Conservation (phyloP, 2,113 vertebrate genomes). For the Lycaon pictus region DNA sequence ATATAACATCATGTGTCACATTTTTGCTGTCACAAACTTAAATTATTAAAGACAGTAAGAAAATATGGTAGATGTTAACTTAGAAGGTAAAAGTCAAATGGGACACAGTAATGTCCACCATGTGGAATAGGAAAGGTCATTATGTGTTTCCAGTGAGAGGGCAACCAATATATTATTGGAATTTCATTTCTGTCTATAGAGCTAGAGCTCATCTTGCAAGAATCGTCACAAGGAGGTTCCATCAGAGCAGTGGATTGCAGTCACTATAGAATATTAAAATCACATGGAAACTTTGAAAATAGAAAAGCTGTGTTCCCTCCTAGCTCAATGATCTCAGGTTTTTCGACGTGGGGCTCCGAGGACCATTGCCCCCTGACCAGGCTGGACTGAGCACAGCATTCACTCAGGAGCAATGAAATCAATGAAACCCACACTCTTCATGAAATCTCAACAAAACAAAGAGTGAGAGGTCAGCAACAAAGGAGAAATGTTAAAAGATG, state of each 20-base stretch:
- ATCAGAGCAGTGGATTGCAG: too few relatives aligned
- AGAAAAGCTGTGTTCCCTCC: neutral
- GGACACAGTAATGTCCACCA: neutral
- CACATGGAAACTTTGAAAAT: neutral
- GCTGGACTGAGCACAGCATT: neutral
- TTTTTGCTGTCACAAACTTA: neutral
- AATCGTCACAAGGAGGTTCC: neutral
- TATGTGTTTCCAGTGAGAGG: neutral
- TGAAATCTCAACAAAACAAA: neutral
- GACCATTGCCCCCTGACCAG: fast-evolving
- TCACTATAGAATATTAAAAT: neutral
- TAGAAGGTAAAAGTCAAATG: neutral
- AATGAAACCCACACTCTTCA: neutral
- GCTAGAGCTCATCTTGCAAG: neutral
- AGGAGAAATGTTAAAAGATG: neutral
- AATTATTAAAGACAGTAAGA: neutral
- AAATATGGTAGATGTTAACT: neutral
- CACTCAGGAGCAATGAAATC: neutral
- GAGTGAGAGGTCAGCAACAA: neutral
- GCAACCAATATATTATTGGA: neutral
- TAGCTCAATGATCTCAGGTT: neutral
- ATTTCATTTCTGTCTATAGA: neutral
- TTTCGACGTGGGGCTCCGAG: neutral
- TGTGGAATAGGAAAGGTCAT: neutral
- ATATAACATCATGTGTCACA: neutral